Conservation (phyloP, 2,113 vertebrate genomes). For the Antidorcas marsupialis region DNA sequence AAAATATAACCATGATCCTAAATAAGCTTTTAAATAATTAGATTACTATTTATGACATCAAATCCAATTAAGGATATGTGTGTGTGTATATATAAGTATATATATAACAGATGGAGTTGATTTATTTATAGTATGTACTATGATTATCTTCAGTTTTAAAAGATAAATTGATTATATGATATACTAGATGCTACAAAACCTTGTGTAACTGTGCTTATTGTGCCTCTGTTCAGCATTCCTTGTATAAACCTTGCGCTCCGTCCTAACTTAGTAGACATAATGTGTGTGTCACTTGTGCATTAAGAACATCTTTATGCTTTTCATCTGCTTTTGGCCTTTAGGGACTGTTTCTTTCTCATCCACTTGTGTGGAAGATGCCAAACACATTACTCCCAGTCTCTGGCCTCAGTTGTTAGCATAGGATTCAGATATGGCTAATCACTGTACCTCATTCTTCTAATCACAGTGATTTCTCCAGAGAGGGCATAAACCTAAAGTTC, state of each 20-base stretch:
- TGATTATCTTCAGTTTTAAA: background rate
- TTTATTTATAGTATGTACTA: background rate
- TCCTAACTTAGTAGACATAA: background rate
- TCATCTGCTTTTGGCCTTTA: background rate
- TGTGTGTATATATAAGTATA: background rate
- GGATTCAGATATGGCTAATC: background rate
- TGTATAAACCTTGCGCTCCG: background rate
- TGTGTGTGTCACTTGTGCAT: background rate
- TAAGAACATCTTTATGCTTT: background rate
- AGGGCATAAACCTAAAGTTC: background rate
- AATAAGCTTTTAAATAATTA: background rate
- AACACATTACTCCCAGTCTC: background rate
- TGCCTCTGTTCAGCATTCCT: background rate
- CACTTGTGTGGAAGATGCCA: background rate
- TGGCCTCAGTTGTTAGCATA: background rate
- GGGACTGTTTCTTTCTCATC: background rate
- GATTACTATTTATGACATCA: background rate
- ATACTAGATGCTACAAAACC: background rate
- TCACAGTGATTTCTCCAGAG: background rate
- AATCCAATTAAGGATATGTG: background rate
- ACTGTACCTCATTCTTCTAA: background rate
- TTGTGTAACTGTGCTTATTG: background rate
- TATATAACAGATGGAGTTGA: background rate
- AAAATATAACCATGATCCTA: background rate
- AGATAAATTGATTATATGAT: background rate